phyloP scores from a whole-genome alignment of 37 sponge, comb jelly and placozoan species.

The Eunapius fragilis region DNA sequence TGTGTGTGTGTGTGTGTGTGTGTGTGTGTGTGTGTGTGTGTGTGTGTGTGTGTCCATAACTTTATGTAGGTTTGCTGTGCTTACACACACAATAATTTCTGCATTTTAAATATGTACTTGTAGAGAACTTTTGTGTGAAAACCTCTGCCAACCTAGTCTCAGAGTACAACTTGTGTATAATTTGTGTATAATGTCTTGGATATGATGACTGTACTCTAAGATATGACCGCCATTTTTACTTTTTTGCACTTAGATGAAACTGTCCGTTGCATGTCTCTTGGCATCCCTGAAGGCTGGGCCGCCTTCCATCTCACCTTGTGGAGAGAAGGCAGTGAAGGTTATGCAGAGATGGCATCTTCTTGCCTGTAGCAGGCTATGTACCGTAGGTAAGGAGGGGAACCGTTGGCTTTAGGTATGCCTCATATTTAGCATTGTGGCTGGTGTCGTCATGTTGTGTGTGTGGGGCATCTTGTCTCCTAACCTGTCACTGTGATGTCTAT shows the following conservation, averaged over 20 bases:
- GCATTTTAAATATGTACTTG: too few relatives aligned
- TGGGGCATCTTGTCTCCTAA: too few relatives aligned
- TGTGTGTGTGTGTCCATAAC: slow-evolving; percentile 34
- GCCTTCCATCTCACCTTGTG: background rate
- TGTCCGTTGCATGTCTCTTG: slow-evolving; percentile 57
- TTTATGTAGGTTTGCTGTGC: slow-evolving; percentile 10
- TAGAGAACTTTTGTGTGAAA: too few relatives aligned
- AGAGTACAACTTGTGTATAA: too few relatives aligned
- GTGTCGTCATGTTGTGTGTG: too few relatives aligned
- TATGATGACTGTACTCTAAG: background rate
- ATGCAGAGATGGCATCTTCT: slow-evolving; percentile 22
- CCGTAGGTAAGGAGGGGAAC: slow-evolving; percentile 20
- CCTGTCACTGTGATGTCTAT: too few relatives aligned
- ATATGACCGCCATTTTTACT: background rate
- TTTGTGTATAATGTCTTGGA: background rate
- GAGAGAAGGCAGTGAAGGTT: background rate
- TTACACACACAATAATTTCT: too few relatives aligned
- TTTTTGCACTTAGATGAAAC: slow-evolving; percentile 14
- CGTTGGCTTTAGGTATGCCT: too few relatives aligned
- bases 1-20: background rate
- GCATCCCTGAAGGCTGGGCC: slow-evolving; percentile 45
- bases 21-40: slow-evolving; percentile 40
- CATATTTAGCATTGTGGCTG: too few relatives aligned
- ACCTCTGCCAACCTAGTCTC: too few relatives aligned
- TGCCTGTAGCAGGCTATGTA: slow-evolving; percentile 41